phyloP scores from a whole-genome alignment of 1,140 invertebrate species.

The Drosophila punjabiensis region DNA sequence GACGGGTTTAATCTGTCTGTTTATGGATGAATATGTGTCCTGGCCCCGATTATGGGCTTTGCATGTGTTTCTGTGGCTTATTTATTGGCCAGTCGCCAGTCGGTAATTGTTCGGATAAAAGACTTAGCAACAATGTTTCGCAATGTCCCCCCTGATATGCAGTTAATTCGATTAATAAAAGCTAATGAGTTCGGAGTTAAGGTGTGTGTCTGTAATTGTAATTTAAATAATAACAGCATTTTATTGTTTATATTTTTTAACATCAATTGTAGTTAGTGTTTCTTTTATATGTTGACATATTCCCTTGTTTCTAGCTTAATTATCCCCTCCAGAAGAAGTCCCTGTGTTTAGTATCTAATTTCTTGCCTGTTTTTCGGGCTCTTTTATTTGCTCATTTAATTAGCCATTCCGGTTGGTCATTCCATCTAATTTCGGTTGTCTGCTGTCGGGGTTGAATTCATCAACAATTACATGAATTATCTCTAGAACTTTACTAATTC shows the following conservation, averaged over 20 bases:
- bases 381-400: constrained; percentile 21
- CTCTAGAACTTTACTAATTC: constrained; percentile 43
- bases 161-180: constrained; percentile 52
- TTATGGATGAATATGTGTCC: constrained; percentile 42
- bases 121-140: constrained; percentile 23
- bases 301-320: not conserved
- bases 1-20: constrained; percentile 32
- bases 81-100: constrained; percentile 31
- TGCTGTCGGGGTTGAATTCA: constrained; percentile 8
- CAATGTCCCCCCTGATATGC: constrained; percentile 8
- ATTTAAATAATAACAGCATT: constrained; percentile 2
- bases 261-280: not conserved
- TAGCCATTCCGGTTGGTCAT: constrained; percentile 26
- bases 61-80: constrained; percentile 48
- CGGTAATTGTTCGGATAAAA: constrained; percentile 45
- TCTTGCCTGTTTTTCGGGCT: not conserved
- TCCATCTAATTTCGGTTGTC: constrained; percentile 24
- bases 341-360: not conserved
- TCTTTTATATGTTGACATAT: not conserved
- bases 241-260: not conserved
- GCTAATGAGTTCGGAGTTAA: constrained; percentile 26
- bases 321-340: not conserved
- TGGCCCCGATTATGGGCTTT: constrained; percentile 21
- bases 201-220: not conserved
- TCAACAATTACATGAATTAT: constrained; percentile 41